Conservation (phyloP, 2,888 invertebrate genomes). For the Drosophila heteroneura region DNA sequence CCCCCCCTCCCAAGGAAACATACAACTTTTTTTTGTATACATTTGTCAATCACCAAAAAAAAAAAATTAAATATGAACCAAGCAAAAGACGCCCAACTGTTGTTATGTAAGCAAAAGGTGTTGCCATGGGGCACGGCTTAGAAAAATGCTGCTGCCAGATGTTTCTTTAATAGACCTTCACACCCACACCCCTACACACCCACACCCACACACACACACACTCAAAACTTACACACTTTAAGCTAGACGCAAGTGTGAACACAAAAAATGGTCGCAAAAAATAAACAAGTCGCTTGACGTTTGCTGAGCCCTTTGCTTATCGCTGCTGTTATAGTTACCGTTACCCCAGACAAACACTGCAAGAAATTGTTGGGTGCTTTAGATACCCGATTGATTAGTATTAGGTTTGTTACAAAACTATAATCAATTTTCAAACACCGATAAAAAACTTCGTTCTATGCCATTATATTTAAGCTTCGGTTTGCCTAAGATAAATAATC, state of each 20-base stretch:
- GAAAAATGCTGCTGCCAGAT: conserved; percentile 62
- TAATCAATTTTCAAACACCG: not conserved
- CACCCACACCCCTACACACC: conserved; percentile 14
- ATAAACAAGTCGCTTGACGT: conserved; percentile 69
- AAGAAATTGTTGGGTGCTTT: conserved; percentile 17
- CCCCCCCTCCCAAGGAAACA: conserved; percentile 11
- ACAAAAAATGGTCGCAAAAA: conserved; percentile 58
- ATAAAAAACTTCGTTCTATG: not conserved
- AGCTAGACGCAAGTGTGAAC: conserved; percentile 59
- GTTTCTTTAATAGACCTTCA: conserved; percentile 69
- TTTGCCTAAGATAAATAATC: not conserved
- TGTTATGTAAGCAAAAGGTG: conserved; percentile 41
- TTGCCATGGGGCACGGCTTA: conserved; percentile 51
- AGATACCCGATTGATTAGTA: not conserved
- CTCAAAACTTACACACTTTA: conserved; percentile 21
- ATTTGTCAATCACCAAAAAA: conserved; percentile 28
- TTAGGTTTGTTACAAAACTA: not conserved
- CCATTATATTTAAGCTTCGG: not conserved
- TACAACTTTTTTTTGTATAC: conserved; percentile 57
- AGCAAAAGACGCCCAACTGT: conserved; percentile 45
- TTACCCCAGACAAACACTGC: conserved; percentile 49
- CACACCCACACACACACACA: conserved; percentile 3
- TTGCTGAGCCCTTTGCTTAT: conserved; percentile 66
- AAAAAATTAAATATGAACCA: conserved; percentile 38
- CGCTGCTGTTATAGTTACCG: conserved; percentile 63